These are phyloP conservation scores for Dermochelys coriacea DNA, from an alignment of 2,797 vertebrate species.

Conservation along the genomic window DNA sequence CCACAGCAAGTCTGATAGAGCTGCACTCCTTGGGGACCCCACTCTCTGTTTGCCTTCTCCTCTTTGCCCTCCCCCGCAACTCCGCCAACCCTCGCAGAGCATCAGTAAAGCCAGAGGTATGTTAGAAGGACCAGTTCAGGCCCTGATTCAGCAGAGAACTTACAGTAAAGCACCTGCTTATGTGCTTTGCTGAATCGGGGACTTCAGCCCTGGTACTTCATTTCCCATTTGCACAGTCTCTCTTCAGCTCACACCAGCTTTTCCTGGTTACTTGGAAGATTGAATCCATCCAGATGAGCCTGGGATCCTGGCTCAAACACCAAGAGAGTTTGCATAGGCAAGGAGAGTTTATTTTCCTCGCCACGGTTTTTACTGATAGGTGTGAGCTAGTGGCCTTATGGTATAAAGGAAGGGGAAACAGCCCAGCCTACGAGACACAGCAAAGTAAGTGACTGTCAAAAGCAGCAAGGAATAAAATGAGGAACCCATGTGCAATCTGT, in stretches of 20 bases:
- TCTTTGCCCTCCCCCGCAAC: neutral
- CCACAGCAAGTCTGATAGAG: neutral
- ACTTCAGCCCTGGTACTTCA: neutral
- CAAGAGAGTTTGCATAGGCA: neutral
- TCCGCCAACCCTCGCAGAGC: accelerated
- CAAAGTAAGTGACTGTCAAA: neutral
- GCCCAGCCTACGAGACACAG: neutral
- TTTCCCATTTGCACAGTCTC: neutral
- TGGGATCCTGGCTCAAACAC: neutral
- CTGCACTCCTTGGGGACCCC: neutral
- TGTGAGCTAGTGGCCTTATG: neutral
- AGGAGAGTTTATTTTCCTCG: neutral
- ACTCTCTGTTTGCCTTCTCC: too few relatives aligned
- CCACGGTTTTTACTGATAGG: neutral
- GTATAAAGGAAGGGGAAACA: too few relatives aligned
- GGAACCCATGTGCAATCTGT: accelerated
- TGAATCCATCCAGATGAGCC: neutral
- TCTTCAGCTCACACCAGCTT: too few relatives aligned
- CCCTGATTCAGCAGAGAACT: too few relatives aligned
- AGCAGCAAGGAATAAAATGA: neutral
- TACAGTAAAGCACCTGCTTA: neutral
- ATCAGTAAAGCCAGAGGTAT: neutral
- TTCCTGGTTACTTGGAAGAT: neutral
- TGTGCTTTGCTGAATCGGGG: neutral
- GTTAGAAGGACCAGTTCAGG: neutral